These are phyloP conservation scores for Actinernus sp. DNA, from an alignment of 92 coral and sea anemone species.

Conservation along the genomic window DNA sequence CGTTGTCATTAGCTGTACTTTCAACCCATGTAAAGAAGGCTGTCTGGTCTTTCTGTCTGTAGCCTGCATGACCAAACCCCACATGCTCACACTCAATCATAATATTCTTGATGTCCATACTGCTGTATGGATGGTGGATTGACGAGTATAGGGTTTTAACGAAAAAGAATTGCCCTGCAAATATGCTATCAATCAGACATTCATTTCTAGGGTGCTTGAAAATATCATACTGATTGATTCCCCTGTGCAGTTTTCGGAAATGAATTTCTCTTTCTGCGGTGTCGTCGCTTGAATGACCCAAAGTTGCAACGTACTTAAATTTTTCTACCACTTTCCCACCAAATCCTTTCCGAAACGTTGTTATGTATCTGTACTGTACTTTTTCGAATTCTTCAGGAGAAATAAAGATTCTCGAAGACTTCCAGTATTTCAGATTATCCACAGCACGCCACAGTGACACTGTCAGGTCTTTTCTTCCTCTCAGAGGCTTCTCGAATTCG, in stretches of 20 bases:
- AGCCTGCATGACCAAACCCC: constrained; percentile 37
- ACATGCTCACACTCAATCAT: constrained; percentile 71
- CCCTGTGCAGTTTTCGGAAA: background rate
- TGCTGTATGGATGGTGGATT: background rate
- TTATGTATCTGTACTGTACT: constrained; percentile 47
- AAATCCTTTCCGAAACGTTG: constrained; percentile 10
- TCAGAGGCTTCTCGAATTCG: constrained; percentile 22
- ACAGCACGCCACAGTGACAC: background rate
- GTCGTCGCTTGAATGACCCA: no score
- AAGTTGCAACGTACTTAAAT: background rate
- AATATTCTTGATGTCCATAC: constrained; percentile 23
- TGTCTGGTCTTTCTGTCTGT: background rate
- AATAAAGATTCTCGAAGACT: constrained; percentile 8
- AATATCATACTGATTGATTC: constrained; percentile 70
- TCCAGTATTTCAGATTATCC: constrained; percentile 43
- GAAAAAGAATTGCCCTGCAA: constrained; percentile 53
- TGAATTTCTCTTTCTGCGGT: background rate
- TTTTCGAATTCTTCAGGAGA: background rate
- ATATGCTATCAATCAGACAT: constrained; percentile 5
- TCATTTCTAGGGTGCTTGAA: constrained; percentile 11
- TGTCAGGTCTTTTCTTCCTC: background rate
- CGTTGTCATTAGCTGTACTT: background rate
- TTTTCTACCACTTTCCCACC: background rate
- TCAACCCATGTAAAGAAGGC: constrained; percentile 24
- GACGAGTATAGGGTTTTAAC: constrained; percentile 22